Evolutionary conservation across 2,113 vertebrate species (phyloP).

Genomic region (Probosciger aterrimus): DNA sequence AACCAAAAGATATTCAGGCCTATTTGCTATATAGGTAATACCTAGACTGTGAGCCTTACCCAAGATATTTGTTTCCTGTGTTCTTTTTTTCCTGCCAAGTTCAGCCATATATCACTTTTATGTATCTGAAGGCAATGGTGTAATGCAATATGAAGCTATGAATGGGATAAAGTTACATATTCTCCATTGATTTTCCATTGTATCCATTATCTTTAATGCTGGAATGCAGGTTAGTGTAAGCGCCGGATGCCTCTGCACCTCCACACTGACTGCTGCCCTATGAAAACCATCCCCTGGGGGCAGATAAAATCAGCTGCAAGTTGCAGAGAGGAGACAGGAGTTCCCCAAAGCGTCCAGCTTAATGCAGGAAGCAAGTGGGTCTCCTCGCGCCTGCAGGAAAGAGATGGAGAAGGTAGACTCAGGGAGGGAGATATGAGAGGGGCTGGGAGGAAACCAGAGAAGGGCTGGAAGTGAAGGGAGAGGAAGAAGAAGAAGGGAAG

Average conservation of each 20-base stretch:
- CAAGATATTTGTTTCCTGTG: conserved; percentile 9
- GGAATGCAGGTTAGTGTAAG: conserved; percentile 62
- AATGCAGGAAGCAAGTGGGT: not conserved
- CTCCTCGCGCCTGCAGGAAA: not conserved
- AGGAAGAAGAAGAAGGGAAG: not conserved
- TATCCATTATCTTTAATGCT: conserved; percentile 52
- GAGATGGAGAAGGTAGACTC: not conserved
- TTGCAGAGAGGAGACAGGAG: conserved; percentile 33
- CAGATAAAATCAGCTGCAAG: conserved; percentile 31
- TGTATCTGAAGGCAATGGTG: conserved; percentile 22
- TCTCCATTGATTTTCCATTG: conserved; percentile 68
- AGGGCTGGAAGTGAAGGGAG: not conserved
- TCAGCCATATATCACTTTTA: conserved; percentile 53
- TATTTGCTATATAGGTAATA: not conserved
- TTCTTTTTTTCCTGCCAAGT: not conserved
- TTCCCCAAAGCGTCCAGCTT: not conserved
- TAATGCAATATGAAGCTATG: conserved; percentile 57
- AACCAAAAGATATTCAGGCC: not conserved
- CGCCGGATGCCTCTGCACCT: conserved; percentile 65
- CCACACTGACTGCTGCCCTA: conserved; percentile 48
- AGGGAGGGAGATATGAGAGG: not conserved
- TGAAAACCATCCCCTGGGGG: conserved; percentile 11
- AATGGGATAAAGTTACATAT: conserved; percentile 54
- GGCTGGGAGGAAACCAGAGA: not conserved
- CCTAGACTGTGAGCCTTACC: not conserved